Evolutionary conservation across 2,113 vertebrate genomes (phyloP), one percentile per base, ranked within the genome.

Genomic region (Zosterops japonicus): DNA sequence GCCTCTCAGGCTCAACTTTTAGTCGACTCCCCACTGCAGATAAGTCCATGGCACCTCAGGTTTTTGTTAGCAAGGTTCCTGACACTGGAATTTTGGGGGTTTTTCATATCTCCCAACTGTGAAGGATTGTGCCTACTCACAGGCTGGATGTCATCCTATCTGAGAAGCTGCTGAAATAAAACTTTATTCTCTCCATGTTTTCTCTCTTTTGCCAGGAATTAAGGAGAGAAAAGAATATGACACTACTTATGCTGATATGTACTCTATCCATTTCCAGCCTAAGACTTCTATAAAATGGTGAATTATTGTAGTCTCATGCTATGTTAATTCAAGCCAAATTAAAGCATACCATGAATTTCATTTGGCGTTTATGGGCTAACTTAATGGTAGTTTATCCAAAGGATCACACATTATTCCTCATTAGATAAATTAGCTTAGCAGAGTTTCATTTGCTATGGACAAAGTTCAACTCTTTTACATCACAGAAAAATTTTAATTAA

Each of bases 401-500:
- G 50, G 41, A 80, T 79, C 50, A 33, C 15, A 33, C 4, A 0
- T 69, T 82, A 50, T 80, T 91, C 42, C 23, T 78, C 31, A 46
- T 89, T 78, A 91, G 59, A 85, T 89, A 77, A 90, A 94, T 81
- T 64, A 87, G 35, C 23, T 83, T 63, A 89, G 35, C 44, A 60
- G 39, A 44, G 20, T 82, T 95, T 64, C 53, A 52, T 64, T 91
- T 12, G 2, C 14, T 78, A 3, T 52, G 90, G 60, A 59, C 44
- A 64, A 92, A 89, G 60, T 90, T 96, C 53, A 92, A 33, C 69
- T 89, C 27, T 33, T 93, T 84, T 68, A 78, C 41, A 75, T 82
- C n/a, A 63, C 14, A 94, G 33, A 39, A 63, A 55, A 19, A 56
- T 77, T 95, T 92, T 83, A 93, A 93, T 94, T 96, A 91, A 94